A percentile compares a stretch with the other conserved stretches of the same genome.
Evolutionary conservation across 2,797 vertebrate species (phyloP).

Genomic region (Leucoraja ocellata): DNA sequence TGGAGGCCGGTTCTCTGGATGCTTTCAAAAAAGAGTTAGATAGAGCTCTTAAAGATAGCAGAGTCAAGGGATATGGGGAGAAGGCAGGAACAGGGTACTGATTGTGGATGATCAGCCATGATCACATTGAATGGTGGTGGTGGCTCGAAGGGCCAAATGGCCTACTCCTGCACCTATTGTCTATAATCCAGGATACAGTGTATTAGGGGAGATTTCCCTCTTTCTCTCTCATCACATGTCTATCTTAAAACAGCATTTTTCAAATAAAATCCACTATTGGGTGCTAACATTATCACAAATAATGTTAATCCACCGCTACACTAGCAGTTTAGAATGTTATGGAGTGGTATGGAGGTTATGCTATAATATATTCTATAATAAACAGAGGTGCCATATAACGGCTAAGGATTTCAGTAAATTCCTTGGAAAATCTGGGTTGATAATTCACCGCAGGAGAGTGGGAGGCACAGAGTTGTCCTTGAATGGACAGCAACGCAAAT

Average conservation of each 20-base stretch:
- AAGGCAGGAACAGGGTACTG: too few species aligned
- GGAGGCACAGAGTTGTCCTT: background rate
- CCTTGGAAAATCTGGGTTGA: background rate
- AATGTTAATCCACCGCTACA: too few species aligned
- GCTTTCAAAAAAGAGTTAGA: too few species aligned
- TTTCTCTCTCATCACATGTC: background rate
- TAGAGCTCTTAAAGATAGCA: too few species aligned
- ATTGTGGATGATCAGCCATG: too few species aligned
- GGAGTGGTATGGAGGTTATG: background rate
- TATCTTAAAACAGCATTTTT: background rate
- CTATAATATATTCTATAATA: background rate
- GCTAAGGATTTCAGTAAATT: background rate
- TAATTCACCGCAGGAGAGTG: background rate
- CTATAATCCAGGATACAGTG: background rate
- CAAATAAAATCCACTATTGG: background rate
- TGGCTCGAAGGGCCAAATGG: too few species aligned
- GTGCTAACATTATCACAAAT: background rate
- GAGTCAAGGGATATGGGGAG: too few species aligned
- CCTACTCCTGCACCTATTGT: too few species aligned
- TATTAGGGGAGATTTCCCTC: background rate
- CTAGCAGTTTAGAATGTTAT: background rate
- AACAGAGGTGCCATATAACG: background rate
- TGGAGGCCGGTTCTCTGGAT: too few species aligned
- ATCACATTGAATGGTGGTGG: too few species aligned
- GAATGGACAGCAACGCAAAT: background rate